phyloP scores from a whole-genome alignment of 2,888 invertebrate species.

The Ellobium chinense region DNA sequence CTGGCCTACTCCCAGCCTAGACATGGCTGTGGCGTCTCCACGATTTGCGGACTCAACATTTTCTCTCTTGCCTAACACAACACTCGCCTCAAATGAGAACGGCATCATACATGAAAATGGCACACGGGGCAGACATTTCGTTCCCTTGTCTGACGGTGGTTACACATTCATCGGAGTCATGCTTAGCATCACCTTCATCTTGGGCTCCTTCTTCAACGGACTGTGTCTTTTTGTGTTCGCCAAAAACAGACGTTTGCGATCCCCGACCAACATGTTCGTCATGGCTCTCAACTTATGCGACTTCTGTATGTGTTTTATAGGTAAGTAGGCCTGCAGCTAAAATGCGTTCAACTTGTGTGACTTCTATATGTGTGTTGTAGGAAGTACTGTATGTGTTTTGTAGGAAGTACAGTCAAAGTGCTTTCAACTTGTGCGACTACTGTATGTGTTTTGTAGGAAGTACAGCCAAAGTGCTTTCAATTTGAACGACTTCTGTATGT shows the following conservation, averaged over 20 bases:
- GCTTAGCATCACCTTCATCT: constrained; percentile 19
- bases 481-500: not conserved
- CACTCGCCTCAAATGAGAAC: not conserved
- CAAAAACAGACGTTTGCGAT: constrained; percentile 60
- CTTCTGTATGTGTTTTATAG: constrained; percentile 57
- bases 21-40: not conserved
- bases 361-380: not conserved
- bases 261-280: constrained; percentile 68
- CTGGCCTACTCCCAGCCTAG: no score
- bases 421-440: constrained; percentile 61
- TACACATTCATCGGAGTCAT: constrained; percentile 36
- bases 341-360: not conserved
- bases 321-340: constrained; percentile 36
- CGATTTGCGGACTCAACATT: not conserved
- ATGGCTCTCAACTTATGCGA: constrained; percentile 62
- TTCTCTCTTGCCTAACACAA: not conserved
- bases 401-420: no score
- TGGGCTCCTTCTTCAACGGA: constrained; percentile 52
- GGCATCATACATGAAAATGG: not conserved
- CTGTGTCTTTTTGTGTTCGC: constrained; percentile 52
- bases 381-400: no score
- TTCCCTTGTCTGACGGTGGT: constrained; percentile 25
- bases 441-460: constrained; percentile 54
- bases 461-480: not conserved
- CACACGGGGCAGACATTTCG: constrained; percentile 12